Evolutionary conservation across 2,797 vertebrate genomes (phyloP), one percentile per base, ranked within the genome.

Genomic region (Cynodonichthys magdalenae): DNA sequence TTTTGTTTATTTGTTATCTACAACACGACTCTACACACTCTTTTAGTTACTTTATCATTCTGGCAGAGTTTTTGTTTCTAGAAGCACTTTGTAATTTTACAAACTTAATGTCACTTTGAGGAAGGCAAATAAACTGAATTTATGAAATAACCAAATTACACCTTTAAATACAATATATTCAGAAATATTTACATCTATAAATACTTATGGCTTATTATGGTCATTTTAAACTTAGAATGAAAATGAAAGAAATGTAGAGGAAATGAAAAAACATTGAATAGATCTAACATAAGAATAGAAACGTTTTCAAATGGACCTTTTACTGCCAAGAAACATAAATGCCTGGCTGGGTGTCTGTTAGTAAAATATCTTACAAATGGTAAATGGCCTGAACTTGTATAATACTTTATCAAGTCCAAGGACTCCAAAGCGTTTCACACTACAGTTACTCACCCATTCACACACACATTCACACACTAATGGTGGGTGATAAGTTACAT

Each of bases 51-150:
- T 29, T 6, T 57, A n/a, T 42, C 20, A 29, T 61, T 51, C 46
- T n/a, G 45, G 31, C 58, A 39, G 45, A 3, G 15, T 20, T 34
- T 53, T 20, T 8, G 49, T 20, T 3, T 5, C 41, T 1, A 5
- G 15, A 45, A 39, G 49, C 27, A 46, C 15, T 53, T 47, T 47
- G 44, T 19, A 14, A 47, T 36, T 53, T 66, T 41, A 36, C 48
- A 55, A 46, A 28, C 31, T 34, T 5, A 39, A 39, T 14, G 7
- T 0, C 15, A 15, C 42, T 44, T 44, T 31, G 24, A 31, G 15
- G 10, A 12, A 28, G 4, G 5, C 2, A 12, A 39, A 39, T 39
- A 39, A 14, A 39, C 36, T 39, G 36, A 11, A 3, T 39, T 2
- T 11, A n/a, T 27, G 5, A 45, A 27, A 14, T 47, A 10, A 31